phyloP scores from a whole-genome alignment of 2,888 invertebrate genomes.

The Epirrhoe alternata region DNA sequence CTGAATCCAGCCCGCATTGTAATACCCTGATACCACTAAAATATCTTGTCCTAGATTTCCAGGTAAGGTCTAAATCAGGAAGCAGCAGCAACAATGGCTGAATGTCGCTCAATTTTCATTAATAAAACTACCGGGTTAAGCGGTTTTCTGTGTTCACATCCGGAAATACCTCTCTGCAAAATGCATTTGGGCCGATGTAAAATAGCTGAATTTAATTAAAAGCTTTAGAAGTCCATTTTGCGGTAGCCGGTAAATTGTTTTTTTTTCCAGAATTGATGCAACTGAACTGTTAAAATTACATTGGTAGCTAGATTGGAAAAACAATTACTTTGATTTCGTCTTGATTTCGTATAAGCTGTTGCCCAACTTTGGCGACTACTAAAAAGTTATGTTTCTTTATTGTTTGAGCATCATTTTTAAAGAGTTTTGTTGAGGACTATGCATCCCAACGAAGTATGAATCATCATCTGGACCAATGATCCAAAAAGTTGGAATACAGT shows the following conservation, averaged over 20 bases:
- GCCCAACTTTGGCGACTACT: too few species aligned
- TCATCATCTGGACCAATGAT: too few species aligned
- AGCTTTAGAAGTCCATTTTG: slow-evolving; percentile 32
- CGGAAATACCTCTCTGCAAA: slow-evolving; percentile 59
- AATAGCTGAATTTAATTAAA: slow-evolving; percentile 37
- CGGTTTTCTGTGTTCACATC: slow-evolving; percentile 79
- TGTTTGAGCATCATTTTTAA: too few species aligned
- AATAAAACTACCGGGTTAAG: slow-evolving; percentile 78
- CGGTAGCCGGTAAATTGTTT: slow-evolving; percentile 8
- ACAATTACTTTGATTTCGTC: too few species aligned
- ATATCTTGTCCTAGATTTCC: slow-evolving; percentile 78
- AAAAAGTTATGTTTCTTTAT: too few species aligned
- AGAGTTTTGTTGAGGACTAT: too few species aligned
- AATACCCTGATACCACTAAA: slow-evolving; percentile 39
- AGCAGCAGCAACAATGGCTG: slow-evolving; percentile 62
- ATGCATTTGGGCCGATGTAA: slow-evolving; percentile 41
- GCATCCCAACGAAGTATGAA: too few species aligned
- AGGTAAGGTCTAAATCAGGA: slow-evolving; percentile 69
- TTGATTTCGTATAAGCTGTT: too few species aligned
- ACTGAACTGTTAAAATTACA: background rate
- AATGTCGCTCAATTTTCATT: slow-evolving; percentile 84
- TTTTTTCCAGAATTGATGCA: background rate
- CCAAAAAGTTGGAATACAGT: too few species aligned
- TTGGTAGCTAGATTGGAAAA: background rate
- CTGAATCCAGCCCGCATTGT: slow-evolving; percentile 21